phyloP scores from a whole-genome alignment of 2,113 vertebrate genomes.

The Cyrtonyx montezumae region DNA sequence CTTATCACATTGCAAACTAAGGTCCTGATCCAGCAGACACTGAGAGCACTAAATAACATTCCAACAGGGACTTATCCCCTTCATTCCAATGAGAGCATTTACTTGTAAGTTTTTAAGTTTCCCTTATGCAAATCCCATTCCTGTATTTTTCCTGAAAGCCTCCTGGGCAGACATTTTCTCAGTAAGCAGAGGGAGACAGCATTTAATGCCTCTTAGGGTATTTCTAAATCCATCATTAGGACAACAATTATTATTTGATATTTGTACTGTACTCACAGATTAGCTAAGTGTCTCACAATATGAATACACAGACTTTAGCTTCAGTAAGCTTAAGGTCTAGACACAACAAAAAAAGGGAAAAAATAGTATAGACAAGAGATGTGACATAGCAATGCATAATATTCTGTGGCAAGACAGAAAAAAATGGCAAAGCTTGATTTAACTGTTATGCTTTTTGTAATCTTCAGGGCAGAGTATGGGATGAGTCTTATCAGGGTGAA shows the following conservation, averaged over 20 bases:
- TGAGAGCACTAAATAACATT: background rate
- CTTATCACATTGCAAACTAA: background rate
- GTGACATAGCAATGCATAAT: background rate
- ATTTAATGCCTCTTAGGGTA: background rate
- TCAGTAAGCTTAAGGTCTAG: background rate
- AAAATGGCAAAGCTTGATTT: background rate
- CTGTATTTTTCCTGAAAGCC: background rate
- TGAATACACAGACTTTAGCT: background rate
- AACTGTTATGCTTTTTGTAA: background rate
- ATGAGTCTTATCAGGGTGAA: slow-evolving; percentile 17
- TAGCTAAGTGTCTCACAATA: background rate
- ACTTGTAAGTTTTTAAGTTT: background rate
- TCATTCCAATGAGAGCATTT: background rate
- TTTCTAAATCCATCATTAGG: background rate
- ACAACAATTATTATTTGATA: background rate
- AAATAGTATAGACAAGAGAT: background rate
- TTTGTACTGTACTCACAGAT: background rate
- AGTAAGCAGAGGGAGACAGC: background rate
- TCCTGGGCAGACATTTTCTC: background rate
- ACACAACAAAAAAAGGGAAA: background rate
- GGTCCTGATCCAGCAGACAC: background rate
- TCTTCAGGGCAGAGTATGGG: background rate
- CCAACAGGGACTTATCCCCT: background rate
- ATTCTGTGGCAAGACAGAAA: background rate
- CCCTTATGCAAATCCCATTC: background rate